Percentiles rank a stretch among this genome's conserved stretches.
phyloP scores from a whole-genome alignment of 1,140 invertebrate genomes.

The Yoshiicerus persimilis region DNA sequence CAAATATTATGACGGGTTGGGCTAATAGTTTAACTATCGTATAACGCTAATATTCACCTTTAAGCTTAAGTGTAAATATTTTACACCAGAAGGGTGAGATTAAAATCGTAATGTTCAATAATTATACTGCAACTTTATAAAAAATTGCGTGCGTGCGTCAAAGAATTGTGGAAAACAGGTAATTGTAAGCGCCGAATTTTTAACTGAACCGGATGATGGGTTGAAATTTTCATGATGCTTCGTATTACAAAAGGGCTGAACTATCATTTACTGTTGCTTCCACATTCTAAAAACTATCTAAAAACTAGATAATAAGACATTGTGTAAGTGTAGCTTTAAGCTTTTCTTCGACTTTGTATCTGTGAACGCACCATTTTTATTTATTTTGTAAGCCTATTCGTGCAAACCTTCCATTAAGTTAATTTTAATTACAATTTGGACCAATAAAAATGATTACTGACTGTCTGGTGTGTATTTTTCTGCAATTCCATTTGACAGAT shows the following conservation, averaged over 20 bases:
- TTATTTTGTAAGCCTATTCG: not conserved
- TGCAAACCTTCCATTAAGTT: not conserved
- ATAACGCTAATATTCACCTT: no score
- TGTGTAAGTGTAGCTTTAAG: no score
- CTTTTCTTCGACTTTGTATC: no score
- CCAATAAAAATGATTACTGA: not conserved
- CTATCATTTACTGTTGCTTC: not conserved
- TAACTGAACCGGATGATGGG: not conserved
- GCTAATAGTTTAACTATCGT: no score
- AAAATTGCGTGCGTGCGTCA: not conserved
- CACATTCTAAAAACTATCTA: not conserved
- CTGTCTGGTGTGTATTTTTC: not conserved
- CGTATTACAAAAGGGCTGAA: not conserved
- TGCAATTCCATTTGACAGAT: not conserved
- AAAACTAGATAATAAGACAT: no score
- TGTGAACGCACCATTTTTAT: not conserved
- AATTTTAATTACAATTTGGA: not conserved
- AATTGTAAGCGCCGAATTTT: not conserved
- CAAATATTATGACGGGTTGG: no score
- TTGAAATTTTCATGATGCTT: not conserved
- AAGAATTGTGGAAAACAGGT: not conserved
- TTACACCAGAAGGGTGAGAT: no score
- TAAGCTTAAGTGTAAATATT: no score
- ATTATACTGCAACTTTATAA: no score
- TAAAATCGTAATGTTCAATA: no score